Evolutionary conservation across 1,140 invertebrate genomes (phyloP).

Genomic region (Penaeus chinensis): DNA sequence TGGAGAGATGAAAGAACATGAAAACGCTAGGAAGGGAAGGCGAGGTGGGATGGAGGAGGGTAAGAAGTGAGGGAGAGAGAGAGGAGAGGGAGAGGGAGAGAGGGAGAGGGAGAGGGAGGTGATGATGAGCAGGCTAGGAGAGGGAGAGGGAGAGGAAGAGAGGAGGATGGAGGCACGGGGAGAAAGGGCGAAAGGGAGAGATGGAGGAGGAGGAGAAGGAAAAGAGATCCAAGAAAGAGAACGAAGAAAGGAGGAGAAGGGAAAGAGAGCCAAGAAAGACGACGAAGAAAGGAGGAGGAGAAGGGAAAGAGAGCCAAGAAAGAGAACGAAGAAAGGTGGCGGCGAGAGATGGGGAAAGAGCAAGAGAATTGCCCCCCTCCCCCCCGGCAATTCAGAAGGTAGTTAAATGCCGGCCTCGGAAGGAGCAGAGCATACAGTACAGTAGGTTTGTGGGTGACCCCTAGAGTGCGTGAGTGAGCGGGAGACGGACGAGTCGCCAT

Average conservation of each 20-base stretch:
- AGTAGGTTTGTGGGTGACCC: too few relatives aligned
- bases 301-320: background rate
- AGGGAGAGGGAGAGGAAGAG: background rate
- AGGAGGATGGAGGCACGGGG: background rate
- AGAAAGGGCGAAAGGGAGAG: background rate
- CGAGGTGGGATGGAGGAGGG: background rate
- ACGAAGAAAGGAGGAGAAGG: background rate
- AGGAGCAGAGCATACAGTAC: too few relatives aligned
- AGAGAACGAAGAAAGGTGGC: too few relatives aligned
- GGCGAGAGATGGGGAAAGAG: too few relatives aligned
- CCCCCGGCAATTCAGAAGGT: too few relatives aligned
- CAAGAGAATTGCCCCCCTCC: too few relatives aligned
- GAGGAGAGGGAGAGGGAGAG: background rate
- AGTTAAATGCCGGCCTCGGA: too few relatives aligned
- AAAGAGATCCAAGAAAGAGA: background rate
- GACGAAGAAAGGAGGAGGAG: background rate
- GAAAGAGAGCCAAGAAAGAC: background rate
- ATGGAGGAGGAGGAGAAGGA: too few relatives aligned
- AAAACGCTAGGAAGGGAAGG: background rate
- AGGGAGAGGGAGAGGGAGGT: background rate
- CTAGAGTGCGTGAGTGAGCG: too few relatives aligned
- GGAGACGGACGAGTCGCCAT: too few relatives aligned
- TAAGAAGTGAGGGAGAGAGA: background rate
- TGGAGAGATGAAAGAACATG: background rate
- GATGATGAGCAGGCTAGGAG: background rate